Percentiles rank a stretch among this genome's conserved stretches.
phyloP scores from a whole-genome alignment of 2,797 vertebrate genomes.

The Crax fasciolata region DNA sequence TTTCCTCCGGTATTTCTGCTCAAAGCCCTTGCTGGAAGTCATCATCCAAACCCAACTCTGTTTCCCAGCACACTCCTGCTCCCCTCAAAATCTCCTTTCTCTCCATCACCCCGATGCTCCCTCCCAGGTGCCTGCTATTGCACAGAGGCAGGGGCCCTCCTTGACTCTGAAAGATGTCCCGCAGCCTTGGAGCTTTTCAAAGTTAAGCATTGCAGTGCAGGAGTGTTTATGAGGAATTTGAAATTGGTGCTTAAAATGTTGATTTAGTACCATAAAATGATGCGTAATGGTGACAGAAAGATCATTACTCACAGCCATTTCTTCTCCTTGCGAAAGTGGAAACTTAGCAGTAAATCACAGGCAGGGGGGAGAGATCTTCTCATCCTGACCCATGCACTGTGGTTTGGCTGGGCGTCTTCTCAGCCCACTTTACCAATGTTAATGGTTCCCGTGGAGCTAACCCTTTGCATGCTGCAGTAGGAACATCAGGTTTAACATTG shows the following conservation, averaged over 20 bases:
- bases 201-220: background rate
- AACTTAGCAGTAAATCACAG: background rate
- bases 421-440: background rate
- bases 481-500: background rate
- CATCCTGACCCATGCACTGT: background rate
- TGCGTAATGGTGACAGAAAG: background rate
- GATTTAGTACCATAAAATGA: background rate
- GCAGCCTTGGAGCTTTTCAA: background rate
- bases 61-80: background rate
- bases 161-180: background rate
- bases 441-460: background rate
- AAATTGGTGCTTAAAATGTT: background rate
- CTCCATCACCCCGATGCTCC: accelerated
- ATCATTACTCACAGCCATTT: background rate
- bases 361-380: background rate
- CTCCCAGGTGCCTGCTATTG: accelerated
- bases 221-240: background rate
- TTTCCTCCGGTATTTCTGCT: background rate
- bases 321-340: background rate
- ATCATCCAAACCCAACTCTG: accelerated
- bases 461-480: background rate
- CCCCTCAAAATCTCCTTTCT: accelerated
- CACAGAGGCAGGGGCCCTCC: accelerated
- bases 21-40: background rate
- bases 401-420: background rate